Evolutionary conservation across 1,140 invertebrate species (phyloP).

Genomic region (Oncopeltus fasciatus): DNA sequence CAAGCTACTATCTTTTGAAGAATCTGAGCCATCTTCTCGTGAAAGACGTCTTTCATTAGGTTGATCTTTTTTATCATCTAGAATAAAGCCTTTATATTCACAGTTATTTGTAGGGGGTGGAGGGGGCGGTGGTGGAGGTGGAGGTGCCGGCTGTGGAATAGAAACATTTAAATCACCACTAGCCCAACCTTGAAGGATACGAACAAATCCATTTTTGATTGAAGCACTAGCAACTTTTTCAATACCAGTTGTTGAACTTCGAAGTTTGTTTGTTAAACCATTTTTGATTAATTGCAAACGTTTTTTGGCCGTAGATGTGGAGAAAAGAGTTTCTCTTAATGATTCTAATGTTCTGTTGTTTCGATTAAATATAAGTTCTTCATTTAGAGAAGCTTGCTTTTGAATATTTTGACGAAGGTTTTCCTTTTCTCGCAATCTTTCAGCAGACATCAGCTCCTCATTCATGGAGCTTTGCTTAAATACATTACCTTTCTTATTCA

Average conservation of each 20-base stretch:
- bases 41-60: slow-evolving; percentile 45
- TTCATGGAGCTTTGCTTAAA: slow-evolving; percentile 78
- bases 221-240: slow-evolving; percentile 57
- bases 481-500: slow-evolving; percentile 40
- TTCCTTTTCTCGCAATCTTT: slow-evolving; percentile 68
- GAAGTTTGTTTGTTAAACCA: slow-evolving; percentile 63
- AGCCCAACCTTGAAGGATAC: slow-evolving; percentile 59
- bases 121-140: slow-evolving; percentile 7
- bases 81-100: slow-evolving; percentile 26
- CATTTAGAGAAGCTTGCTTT: slow-evolving; percentile 76
- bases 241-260: slow-evolving; percentile 62
- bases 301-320: slow-evolving; percentile 57
- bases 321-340: slow-evolving; percentile 55
- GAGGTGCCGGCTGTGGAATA: slow-evolving; percentile 17
- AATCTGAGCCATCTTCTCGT: slow-evolving; percentile 74
- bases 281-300: slow-evolving; percentile 71
- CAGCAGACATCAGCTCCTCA: slow-evolving; percentile 73
- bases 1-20: slow-evolving; percentile 78
- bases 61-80: slow-evolving; percentile 27
- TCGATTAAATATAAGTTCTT: slow-evolving; percentile 64
- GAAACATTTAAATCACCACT: slow-evolving; percentile 22
- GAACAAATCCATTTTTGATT: slow-evolving; percentile 48
- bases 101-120: slow-evolving; percentile 18
- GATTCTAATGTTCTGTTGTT: slow-evolving; percentile 45
- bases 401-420: slow-evolving; percentile 68